Evolutionary conservation across 2,888 invertebrate species (phyloP), one percentile per base, ranked within the genome.

Genomic region (Caenorhabditis angaria): DNA sequence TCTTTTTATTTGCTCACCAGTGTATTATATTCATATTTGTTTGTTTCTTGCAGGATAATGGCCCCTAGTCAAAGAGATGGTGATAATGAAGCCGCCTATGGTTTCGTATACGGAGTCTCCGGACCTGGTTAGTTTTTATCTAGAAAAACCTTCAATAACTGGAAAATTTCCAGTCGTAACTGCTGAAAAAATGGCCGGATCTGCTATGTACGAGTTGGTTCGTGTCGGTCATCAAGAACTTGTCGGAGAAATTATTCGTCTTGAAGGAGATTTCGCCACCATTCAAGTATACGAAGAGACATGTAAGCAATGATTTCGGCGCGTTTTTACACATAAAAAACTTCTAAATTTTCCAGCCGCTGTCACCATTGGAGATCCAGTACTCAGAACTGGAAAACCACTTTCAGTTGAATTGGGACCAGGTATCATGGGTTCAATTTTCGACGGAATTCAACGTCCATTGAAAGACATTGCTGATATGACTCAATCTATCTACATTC

Each of bases 361-460:
- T 84, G 97, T 99, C 53, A 99, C 99, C 4, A 97, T 99, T 14
- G 99, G 99, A 32, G 99, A 99, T 90, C 99, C 99, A 61, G 97
- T 99, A 24, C 91, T 99, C 81, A 91, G 97, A 86, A 99, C 99
- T 0, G 99, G 99, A 82, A 99, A 99, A 89, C 99, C 99, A 0
- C 90, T 99, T 63, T 99, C 99, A 6, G 99, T 99, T 48, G 99
- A 99, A 89, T 90, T 99, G 66, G 99, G 99, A 8, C 99, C 99
- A 60, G 97, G 97, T 66, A 99, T 99, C 89, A 92, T 99, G 91
- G 95, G 95, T 81, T 95, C 95, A 89, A 99, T 99, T 90, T 99
- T 97, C 90, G 99, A 99, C 90, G 99, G 99, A 91, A 99, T 99
- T 90, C 99, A 99, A 90, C 93, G 99, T 88, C 99, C 99, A 0